Conservation (phyloP, 2,888 invertebrate species). For the Fabriciana adippe region DNA sequence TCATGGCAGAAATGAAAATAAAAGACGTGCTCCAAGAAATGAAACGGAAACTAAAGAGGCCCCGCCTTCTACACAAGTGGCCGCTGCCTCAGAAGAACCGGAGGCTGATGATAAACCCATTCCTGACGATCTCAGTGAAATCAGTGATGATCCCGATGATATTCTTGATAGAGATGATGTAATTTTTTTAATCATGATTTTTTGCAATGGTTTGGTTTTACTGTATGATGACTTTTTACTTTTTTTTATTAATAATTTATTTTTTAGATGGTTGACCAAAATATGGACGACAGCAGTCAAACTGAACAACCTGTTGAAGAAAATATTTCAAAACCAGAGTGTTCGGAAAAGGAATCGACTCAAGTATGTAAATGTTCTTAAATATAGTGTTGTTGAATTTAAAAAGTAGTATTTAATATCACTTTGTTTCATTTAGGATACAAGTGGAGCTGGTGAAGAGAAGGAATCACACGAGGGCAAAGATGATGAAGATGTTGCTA, state of each 20-base stretch:
- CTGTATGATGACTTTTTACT: neutral
- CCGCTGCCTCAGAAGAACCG: slow-evolving; percentile 59
- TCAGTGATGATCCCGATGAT: slow-evolving; percentile 94
- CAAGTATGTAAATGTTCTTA: slow-evolving; percentile 52
- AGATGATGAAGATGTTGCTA: slow-evolving; percentile 87
- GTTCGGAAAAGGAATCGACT: slow-evolving; percentile 69
- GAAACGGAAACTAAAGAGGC: slow-evolving; percentile 65
- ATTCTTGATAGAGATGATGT: slow-evolving; percentile 91
- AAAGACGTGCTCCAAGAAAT: slow-evolving; percentile 65
- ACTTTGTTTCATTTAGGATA: slow-evolving; percentile 53
- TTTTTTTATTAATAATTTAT: neutral
- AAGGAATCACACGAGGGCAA: slow-evolving; percentile 79
- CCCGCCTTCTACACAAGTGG: slow-evolving; percentile 57
- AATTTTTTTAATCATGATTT: slow-evolving; percentile 35
- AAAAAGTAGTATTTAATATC: too few relatives aligned
- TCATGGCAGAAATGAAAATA: slow-evolving; percentile 57
- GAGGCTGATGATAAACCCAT: slow-evolving; percentile 79
- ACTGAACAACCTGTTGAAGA: slow-evolving; percentile 60
- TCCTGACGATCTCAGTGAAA: slow-evolving; percentile 91
- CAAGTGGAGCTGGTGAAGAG: slow-evolving; percentile 69
- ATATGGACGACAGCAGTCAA: slow-evolving; percentile 71
- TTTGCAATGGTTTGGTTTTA: neutral
- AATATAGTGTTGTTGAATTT: too few relatives aligned
- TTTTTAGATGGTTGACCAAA: slow-evolving; percentile 70
- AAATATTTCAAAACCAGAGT: slow-evolving; percentile 57